Conservation (phyloP, 2,113 vertebrate genomes). For the Hypomesus transpacificus region DNA sequence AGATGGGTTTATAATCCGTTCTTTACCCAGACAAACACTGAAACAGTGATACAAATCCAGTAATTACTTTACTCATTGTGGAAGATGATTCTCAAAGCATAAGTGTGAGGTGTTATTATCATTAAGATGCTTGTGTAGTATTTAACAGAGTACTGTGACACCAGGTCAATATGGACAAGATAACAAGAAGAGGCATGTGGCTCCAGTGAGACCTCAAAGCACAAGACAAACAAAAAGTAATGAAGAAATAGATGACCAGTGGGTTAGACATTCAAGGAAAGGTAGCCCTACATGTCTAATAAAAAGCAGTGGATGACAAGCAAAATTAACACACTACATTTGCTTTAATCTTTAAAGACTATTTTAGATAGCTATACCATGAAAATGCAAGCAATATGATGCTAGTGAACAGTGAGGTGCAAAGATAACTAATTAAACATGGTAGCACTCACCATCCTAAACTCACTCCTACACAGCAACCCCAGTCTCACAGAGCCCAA, state of each 20-base stretch:
- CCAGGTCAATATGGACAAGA: constrained; percentile 40
- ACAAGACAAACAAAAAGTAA: constrained; percentile 50
- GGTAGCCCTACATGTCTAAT: background rate
- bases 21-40: background rate
- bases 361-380: too few relatives aligned
- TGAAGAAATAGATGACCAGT: constrained; percentile 39
- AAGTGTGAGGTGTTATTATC: constrained; percentile 15
- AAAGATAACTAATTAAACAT: constrained; percentile 18
- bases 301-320: constrained; percentile 11
- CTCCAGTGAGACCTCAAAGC: constrained; percentile 34
- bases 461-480: too few relatives aligned
- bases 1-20: background rate
- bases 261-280: constrained; percentile 35
- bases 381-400: too few relatives aligned
- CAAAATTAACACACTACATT: constrained; percentile 4
- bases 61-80: constrained; percentile 7
- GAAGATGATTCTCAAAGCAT: constrained; percentile 23
- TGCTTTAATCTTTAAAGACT: constrained; percentile 28
- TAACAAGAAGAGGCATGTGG: constrained; percentile 34
- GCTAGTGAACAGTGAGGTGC: too few relatives aligned
- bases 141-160: constrained; percentile 66
- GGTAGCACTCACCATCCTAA: background rate
- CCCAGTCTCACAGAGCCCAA: too few relatives aligned
- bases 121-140: constrained; percentile 58
- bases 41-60: background rate